Evolutionary conservation across 2,797 vertebrate genomes (phyloP).

Genomic region (Galago senegalensis): DNA sequence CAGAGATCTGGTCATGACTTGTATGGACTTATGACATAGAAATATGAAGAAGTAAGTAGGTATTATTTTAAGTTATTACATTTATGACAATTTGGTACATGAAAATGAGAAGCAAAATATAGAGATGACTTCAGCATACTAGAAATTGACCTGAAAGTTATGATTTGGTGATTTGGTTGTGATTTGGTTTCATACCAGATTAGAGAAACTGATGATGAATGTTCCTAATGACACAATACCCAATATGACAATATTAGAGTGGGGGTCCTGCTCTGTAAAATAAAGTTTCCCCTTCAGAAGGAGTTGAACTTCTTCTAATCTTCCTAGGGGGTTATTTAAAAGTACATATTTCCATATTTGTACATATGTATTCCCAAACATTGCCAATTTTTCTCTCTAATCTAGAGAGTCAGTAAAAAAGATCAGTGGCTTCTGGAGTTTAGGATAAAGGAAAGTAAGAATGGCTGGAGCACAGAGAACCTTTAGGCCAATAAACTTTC

Average conservation of each 20-base stretch:
- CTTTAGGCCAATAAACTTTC: background rate
- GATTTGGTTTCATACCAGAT: background rate
- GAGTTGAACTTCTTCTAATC: background rate
- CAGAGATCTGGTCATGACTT: background rate
- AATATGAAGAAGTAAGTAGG: background rate
- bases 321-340: background rate
- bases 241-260: background rate
- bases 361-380: background rate
- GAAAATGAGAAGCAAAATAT: background rate
- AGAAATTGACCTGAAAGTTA: background rate
- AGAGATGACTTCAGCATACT: background rate
- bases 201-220: background rate
- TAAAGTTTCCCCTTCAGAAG: background rate
- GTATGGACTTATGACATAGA: background rate
- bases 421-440: background rate
- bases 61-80: background rate
- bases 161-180: background rate
- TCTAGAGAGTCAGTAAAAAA: background rate
- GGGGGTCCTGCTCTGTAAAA: background rate
- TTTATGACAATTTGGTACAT: background rate
- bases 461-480: background rate
- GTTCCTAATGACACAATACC: background rate
- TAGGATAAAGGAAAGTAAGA: background rate
- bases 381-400: background rate
- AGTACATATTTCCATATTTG: background rate